A percentile compares a stretch with the other conserved stretches of the same genome.
These are phyloP conservation scores for Odontothrips loti DNA, from an alignment of 2,888 invertebrate genomes.

Conservation along the genomic window DNA sequence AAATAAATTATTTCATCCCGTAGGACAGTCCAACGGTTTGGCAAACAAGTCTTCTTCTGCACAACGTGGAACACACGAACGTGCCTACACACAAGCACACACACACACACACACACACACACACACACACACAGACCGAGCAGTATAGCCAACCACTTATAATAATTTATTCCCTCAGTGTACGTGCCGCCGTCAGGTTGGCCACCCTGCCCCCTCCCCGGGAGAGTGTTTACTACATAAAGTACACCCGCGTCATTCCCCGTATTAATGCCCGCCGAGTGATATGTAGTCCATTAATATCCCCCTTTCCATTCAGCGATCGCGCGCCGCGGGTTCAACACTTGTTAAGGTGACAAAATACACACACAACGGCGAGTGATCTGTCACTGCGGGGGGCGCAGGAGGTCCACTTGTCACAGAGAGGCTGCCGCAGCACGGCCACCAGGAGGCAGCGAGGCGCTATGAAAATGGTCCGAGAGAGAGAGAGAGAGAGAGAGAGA, in stretches of 20 bases:
- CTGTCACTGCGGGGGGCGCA: background rate
- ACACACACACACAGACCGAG: too few relatives aligned
- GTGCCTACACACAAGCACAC: too few relatives aligned
- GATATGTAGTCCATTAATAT: background rate
- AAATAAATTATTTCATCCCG: too few relatives aligned
- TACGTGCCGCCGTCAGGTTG: background rate
- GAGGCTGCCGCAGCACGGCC: too few relatives aligned
- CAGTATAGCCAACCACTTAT: background rate
- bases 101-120: too few relatives aligned
- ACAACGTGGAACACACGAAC: too few relatives aligned
- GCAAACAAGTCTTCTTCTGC: too few relatives aligned
- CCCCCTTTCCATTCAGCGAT: background rate
- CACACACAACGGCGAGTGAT: background rate
- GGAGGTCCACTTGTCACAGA: too few relatives aligned
- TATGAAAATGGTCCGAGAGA: too few relatives aligned
- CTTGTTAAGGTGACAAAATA: conserved; percentile 13
- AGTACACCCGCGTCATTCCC: background rate
- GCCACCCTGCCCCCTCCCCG: background rate
- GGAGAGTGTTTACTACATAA: background rate
- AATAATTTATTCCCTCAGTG: background rate
- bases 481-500: too few relatives aligned
- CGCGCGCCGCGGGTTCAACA: background rate
- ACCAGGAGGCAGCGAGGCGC: too few relatives aligned
- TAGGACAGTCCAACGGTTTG: too few relatives aligned
- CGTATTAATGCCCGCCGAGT: background rate